These are phyloP conservation scores for Chrysodeixis includens DNA, from an alignment of 2,888 invertebrate genomes.

Conservation along the genomic window DNA sequence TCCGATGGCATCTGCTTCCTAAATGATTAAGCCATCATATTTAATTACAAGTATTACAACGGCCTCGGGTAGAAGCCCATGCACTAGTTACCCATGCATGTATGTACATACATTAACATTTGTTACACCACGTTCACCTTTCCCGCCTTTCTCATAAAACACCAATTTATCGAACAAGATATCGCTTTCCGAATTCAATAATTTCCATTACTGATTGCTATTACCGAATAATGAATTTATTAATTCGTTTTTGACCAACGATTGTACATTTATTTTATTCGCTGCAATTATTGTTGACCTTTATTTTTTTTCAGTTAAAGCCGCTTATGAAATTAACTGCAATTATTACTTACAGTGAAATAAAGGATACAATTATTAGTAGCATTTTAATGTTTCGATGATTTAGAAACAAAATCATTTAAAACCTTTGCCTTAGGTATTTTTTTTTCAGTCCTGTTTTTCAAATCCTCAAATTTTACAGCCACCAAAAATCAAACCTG, in stretches of 20 bases:
- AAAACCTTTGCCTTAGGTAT: too few relatives aligned
- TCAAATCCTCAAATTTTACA: too few relatives aligned
- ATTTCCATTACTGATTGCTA: slow-evolving; percentile 25
- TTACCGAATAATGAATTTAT: slow-evolving; percentile 12
- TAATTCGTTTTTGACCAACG: not conserved
- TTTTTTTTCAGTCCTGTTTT: too few relatives aligned
- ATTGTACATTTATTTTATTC: not conserved
- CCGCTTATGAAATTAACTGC: too few relatives aligned
- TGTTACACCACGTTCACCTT: slow-evolving; percentile 13
- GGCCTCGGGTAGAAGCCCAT: slow-evolving; percentile 35
- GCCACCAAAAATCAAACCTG: too few relatives aligned
- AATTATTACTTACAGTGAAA: too few relatives aligned
- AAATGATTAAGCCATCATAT: slow-evolving; percentile 10
- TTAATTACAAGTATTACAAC: slow-evolving; percentile 16
- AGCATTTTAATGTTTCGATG: too few relatives aligned
- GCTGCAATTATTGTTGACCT: slow-evolving; percentile 1
- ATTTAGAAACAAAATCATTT: too few relatives aligned
- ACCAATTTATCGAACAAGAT: slow-evolving; percentile 34
- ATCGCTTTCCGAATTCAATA: slow-evolving; percentile 27
- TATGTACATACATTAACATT: slow-evolving; percentile 51
- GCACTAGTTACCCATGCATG: slow-evolving; percentile 24
- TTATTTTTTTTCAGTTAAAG: not conserved
- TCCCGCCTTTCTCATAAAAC: slow-evolving; percentile 34
- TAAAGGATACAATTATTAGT: too few relatives aligned
- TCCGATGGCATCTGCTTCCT: slow-evolving; percentile 26